Base-by-base conservation (phyloP, 2,888 invertebrate genomes). In the Neoitamus cyanurus region DNA sequence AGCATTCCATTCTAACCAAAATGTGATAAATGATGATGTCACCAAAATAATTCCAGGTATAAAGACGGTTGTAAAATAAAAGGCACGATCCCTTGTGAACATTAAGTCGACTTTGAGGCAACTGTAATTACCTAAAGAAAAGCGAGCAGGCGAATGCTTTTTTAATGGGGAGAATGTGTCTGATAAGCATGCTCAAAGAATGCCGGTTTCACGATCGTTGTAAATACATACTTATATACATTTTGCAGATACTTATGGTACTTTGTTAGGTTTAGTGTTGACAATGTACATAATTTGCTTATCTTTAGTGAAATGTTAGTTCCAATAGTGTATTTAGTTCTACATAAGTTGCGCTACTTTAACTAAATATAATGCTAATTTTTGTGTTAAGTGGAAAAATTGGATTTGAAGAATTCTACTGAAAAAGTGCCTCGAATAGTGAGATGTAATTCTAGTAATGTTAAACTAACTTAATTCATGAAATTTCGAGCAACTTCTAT, bases 1-100 rank as follows among this genome's bases (percentile, higher is more conserved):
- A 89, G 97, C 97, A 93, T 98, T 98, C 97, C 97, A 97, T 93
- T 98, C 97, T 92, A 98, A 94, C 97, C 97, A 98, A 94, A 98
- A 98, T 90, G 97, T 97, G 92, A 98, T 98, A 94, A 98, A 98
- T 90, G 97, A 97, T 92, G 97, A 97, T 89, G 97, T 97, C 92
- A 98, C 98, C 93, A 98, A 94, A 93, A 98, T 97, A 91, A 98
- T 97, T 90, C 97, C 97, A 89, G 98, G 97, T 93, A 98, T 97
- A 93, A 98, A 98, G 92, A 98, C 97, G 91, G 97, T 98, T 89
- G 97, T 97, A 93, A 98, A 97, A 94, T 98, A 98, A 94, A 97
- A 98, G 91, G 97, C 97, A 93, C 97, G 95, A 94, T 98, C 98
- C 92, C 97, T 94, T 88, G 97, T 97, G 93, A 98, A 98, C 92